These are phyloP conservation scores for Agelastica alni DNA, from an alignment of 2,888 invertebrate genomes.

Conservation along the genomic window DNA sequence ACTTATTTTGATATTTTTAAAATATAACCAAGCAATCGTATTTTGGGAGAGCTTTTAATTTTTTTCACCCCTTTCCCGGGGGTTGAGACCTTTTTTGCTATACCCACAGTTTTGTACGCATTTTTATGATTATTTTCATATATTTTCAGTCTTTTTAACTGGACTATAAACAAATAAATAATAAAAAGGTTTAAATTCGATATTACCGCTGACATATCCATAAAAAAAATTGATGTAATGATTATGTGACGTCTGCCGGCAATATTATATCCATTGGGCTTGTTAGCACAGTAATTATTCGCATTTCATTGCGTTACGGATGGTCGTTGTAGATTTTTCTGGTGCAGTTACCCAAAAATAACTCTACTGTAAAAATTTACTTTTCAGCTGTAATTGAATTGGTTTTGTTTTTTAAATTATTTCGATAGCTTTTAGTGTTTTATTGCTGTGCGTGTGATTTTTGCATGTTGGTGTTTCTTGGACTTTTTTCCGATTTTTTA, in stretches of 20 bases:
- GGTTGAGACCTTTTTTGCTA: too few species aligned
- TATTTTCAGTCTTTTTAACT: too few species aligned
- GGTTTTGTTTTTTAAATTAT: neutral
- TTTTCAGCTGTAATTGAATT: slow-evolving; percentile 23
- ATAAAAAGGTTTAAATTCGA: too few species aligned
- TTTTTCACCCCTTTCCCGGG: too few species aligned
- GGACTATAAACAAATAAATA: too few species aligned
- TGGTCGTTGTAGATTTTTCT: slow-evolving; percentile 43
- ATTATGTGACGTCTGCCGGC: slow-evolving; percentile 2
- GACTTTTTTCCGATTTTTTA: slow-evolving; percentile 3
- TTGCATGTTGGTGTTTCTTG: slow-evolving; percentile 18
- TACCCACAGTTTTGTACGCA: too few species aligned
- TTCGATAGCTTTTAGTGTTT: slow-evolving; percentile 18
- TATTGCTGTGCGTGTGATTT: slow-evolving; percentile 15
- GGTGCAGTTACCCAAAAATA: slow-evolving; percentile 40
- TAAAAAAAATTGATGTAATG: neutral
- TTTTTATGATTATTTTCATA: too few species aligned
- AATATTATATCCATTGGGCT: slow-evolving; percentile 35
- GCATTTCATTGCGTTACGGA: slow-evolving; percentile 50
- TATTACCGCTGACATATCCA: too few species aligned
- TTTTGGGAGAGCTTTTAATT: too few species aligned
- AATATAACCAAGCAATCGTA: too few species aligned
- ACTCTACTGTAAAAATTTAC: slow-evolving; percentile 25
- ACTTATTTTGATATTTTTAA: too few species aligned
- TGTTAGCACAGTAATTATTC: slow-evolving; percentile 48